Evolutionary conservation across 2,113 vertebrate species (phyloP), one percentile per base, ranked within the genome.

Genomic region (Recurvirostra avosetta): DNA sequence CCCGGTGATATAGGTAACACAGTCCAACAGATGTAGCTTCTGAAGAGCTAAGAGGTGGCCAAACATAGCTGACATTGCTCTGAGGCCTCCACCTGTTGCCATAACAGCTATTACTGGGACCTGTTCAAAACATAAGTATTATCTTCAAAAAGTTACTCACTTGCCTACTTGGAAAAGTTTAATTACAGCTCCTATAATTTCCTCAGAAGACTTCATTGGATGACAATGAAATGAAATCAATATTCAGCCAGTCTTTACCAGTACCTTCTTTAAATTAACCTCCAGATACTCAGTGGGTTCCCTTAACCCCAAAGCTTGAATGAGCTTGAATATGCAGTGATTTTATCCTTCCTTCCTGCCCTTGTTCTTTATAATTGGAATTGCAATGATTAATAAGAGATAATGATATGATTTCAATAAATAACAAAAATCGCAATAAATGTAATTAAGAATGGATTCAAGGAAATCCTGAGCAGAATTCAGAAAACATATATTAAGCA

Each of bases 31-130:
- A 55, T 98, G 96, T 11, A 99, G 95, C 23, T 98, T 98, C 97
- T 98, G 98, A 63, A 99, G 98, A 38, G 97, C 98, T 19, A 96
- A 97, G 88, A 99, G 97, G 67, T 98, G 98, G 13, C 99, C 99
- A 13, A 98, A 98, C 41, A 98, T 97, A 45, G 98, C 97, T 7
- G 98, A 98, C 98, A 99, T 99, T 7, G 99, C 99, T 95, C 99
- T 98, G 73, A 98, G 73, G 18, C 99, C 98, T 34, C 99, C 99
- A 0, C 99, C 99, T 17, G 99, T 99, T 74, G 98, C 98, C 97
- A 98, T 98, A 47, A 99, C 49, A 49, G 98, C 99, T 82, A 99
- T 96, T 40, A 98, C 97, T 14, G 99, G 99, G 40, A 99, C 92
- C 99, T 99, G 94, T 77, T 92, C 91, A 96, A 96, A 90, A 96